Conservation (phyloP, 2,888 invertebrate species). For the Trypoxylon attenuatum region DNA sequence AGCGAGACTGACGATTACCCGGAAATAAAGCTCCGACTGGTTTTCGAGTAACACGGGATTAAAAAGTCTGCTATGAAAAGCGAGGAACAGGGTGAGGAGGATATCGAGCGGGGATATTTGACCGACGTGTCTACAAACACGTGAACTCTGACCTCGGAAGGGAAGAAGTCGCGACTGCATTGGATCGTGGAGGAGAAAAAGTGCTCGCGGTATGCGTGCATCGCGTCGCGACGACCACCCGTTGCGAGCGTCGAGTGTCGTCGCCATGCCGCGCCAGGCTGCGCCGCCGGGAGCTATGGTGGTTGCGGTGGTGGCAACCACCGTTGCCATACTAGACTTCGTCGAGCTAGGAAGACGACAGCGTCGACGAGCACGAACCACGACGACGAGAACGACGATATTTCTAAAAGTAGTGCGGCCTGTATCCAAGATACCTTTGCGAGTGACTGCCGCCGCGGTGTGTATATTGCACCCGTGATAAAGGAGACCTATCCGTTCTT, state of each 20-base stretch:
- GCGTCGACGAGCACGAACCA: slow-evolving; percentile 22
- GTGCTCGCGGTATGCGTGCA: slow-evolving; percentile 35
- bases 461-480: slow-evolving; percentile 57
- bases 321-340: no score
- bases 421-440: slow-evolving; percentile 53
- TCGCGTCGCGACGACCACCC: slow-evolving; percentile 51
- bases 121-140: slow-evolving; percentile 26
- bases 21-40: background rate
- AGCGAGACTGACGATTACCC: background rate
- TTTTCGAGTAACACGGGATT: background rate
- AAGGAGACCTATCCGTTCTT: slow-evolving; percentile 58
- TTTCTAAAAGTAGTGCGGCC: slow-evolving; percentile 46
- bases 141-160: slow-evolving; percentile 27
- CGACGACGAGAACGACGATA: slow-evolving; percentile 43
- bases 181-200: slow-evolving; percentile 33
- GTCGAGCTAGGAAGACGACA: slow-evolving; percentile 1
- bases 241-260: slow-evolving; percentile 43
- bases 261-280: slow-evolving; percentile 32
- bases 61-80: no score
- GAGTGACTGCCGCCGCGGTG: slow-evolving; percentile 39
- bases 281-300: no score
- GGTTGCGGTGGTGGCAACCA: no score
- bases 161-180: slow-evolving; percentile 24
- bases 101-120: slow-evolving; percentile 12
- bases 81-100: background rate